These are phyloP conservation scores for Drosophila austrosaltans DNA, from an alignment of 2,888 invertebrate genomes.

Conservation along the genomic window DNA sequence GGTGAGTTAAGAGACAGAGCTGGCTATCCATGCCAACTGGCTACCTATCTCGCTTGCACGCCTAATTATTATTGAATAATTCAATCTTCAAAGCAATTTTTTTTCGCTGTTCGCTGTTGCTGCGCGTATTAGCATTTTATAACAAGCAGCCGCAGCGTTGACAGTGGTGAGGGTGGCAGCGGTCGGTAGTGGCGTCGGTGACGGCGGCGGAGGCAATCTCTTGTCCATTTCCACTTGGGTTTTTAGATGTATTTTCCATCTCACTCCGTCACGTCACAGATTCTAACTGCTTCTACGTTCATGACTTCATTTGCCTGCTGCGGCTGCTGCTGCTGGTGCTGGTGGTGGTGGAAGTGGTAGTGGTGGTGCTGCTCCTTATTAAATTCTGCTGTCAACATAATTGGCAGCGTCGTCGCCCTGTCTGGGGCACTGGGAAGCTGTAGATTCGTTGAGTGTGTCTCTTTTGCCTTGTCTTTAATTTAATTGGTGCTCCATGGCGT, in stretches of 20 bases:
- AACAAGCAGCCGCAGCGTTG: constrained; percentile 68
- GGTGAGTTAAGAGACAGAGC: constrained; percentile 63
- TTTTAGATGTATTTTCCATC: constrained; percentile 47
- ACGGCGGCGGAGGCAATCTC: constrained; percentile 46
- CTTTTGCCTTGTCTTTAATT: constrained; percentile 39
- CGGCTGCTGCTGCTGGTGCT: constrained; percentile 18
- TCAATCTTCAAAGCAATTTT: constrained; percentile 77
- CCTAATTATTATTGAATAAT: constrained; percentile 80
- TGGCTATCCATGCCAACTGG: constrained; percentile 16
- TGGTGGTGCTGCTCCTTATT: constrained; percentile 60
- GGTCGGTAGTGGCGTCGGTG: constrained; percentile 12
- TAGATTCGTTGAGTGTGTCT: constrained; percentile 17
- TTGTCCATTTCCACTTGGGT: constrained; percentile 62
- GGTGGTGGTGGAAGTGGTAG: neutral
- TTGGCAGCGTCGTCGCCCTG: constrained; percentile 69
- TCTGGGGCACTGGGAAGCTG: constrained; percentile 43
- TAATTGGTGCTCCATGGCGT: constrained; percentile 73
- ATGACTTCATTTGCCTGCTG: constrained; percentile 72
- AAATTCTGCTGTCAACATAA: constrained; percentile 76
- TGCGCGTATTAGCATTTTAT: constrained; percentile 79
- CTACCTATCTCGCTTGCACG: constrained; percentile 60
- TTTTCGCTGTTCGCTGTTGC: constrained; percentile 46
- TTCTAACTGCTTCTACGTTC: constrained; percentile 47
- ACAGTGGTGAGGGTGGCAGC: constrained; percentile 26
- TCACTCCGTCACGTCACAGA: constrained; percentile 67